phyloP scores from a whole-genome alignment of 2,888 invertebrate species.

The Cinara cedri region DNA sequence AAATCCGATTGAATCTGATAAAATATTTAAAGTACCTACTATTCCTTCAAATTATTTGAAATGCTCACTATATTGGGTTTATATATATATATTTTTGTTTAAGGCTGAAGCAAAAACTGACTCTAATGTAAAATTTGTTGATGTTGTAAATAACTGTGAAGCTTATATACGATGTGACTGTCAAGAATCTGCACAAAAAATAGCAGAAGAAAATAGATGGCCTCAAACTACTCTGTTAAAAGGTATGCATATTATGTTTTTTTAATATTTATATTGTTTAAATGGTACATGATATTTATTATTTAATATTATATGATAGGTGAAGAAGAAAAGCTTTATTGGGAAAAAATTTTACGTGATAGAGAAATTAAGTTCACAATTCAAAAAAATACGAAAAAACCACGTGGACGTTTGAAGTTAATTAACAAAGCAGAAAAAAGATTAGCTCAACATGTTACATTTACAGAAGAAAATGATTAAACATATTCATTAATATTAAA shows the following conservation, averaged over 20 bases:
- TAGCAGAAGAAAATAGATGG: slow-evolving; percentile 62
- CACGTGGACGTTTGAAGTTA: slow-evolving; percentile 68
- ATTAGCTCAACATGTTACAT: slow-evolving; percentile 75
- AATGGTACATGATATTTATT: neutral
- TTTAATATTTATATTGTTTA: slow-evolving; percentile 23
- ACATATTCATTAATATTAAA: neutral
- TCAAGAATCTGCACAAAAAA: slow-evolving; percentile 65
- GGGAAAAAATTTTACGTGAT: slow-evolving; percentile 76
- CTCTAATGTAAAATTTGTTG: slow-evolving; percentile 77
- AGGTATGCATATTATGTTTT: no score
- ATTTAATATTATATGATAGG: slow-evolving; percentile 58
- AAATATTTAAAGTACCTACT: slow-evolving; percentile 71
- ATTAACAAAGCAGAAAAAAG: slow-evolving; percentile 71
- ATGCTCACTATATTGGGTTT: neutral
- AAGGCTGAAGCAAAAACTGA: slow-evolving; percentile 71
- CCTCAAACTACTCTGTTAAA: slow-evolving; percentile 63
- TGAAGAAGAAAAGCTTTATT: slow-evolving; percentile 77
- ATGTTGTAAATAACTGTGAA: slow-evolving; percentile 74
- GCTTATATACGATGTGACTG: slow-evolving; percentile 73
- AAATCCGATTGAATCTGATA: slow-evolving; percentile 71
- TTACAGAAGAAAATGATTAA: slow-evolving; percentile 61
- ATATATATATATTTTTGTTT: neutral
- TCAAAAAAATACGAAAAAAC: slow-evolving; percentile 65
- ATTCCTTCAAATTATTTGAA: neutral
- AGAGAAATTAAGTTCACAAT: slow-evolving; percentile 62